Percentiles rank a stretch among this genome's conserved stretches.
These are phyloP conservation scores for Trachops cirrhosus DNA, from an alignment of 2,797 vertebrate species.

Conservation along the genomic window DNA sequence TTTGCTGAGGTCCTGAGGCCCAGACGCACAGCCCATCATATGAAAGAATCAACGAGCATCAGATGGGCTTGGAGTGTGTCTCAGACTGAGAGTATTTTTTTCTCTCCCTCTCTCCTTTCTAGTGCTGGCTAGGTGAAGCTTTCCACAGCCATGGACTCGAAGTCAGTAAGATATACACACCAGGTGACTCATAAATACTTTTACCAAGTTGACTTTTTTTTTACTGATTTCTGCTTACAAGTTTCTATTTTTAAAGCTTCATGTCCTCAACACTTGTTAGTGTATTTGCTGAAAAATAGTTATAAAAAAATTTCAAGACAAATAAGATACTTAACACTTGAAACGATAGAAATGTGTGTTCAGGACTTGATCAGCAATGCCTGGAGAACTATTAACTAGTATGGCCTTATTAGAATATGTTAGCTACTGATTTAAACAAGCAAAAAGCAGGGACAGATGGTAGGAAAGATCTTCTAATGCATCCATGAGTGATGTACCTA, in stretches of 20 bases:
- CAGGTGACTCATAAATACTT: not conserved
- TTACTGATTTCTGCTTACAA: not conserved
- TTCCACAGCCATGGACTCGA: not conserved
- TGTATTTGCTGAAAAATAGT: not conserved
- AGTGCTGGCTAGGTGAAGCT: not conserved
- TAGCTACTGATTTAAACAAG: slow-evolving; percentile 73
- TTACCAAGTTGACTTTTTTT: not conserved
- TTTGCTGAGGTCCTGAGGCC: not conserved
- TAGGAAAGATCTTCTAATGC: slow-evolving; percentile 70
- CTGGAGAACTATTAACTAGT: slow-evolving; percentile 52
- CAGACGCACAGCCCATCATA: not conserved
- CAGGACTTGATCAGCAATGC: slow-evolving; percentile 53
- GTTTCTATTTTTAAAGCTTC: not conserved
- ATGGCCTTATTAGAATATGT: slow-evolving; percentile 52
- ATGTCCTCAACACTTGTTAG: slow-evolving; percentile 43
- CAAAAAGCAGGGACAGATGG: slow-evolving; percentile 70
- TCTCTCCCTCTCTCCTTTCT: not conserved
- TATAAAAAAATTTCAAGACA: slow-evolving; percentile 62
- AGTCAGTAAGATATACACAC: not conserved
- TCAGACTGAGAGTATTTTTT: not conserved
- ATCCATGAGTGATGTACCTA: slow-evolving; percentile 73
- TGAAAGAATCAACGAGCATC: not conserved
- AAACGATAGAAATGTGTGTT: slow-evolving; percentile 52
- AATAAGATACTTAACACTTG: slow-evolving; percentile 65
- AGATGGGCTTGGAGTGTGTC: not conserved